A percentile compares a stretch with the other conserved stretches of the same genome.
Conservation (phyloP, 2,113 vertebrate genomes). For the Corvus cornix region DNA sequence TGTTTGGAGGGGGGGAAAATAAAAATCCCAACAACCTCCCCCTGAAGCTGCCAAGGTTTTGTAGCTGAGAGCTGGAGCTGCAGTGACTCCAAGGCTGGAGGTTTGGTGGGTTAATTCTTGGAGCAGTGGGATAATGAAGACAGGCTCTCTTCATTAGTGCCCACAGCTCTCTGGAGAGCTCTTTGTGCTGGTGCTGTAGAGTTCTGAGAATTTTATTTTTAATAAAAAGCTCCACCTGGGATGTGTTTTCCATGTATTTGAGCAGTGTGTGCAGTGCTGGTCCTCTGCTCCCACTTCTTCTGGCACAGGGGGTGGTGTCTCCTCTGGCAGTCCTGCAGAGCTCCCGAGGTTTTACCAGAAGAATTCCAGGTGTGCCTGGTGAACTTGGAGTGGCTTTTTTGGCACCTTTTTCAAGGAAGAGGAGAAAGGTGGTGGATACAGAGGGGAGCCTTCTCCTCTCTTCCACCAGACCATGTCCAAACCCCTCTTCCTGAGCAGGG, state of each 20-base stretch:
- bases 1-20: accelerated
- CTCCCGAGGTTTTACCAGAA: neutral
- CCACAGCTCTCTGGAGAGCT: neutral
- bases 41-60: neutral
- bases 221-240: too few relatives aligned
- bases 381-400: neutral
- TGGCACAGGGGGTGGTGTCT: neutral
- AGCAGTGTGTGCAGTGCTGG: neutral
- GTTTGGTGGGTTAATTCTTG: neutral
- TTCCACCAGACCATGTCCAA: neutral
- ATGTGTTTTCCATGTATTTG: accelerated
- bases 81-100: neutral
- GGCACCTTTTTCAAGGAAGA: neutral
- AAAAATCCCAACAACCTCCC: neutral
- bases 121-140: neutral
- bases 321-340: neutral
- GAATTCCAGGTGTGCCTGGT: neutral
- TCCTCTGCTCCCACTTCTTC: neutral
- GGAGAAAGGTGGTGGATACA: accelerated
- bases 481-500: neutral
- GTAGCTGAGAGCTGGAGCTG: neutral
- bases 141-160: neutral
- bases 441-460: neutral
- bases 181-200: neutral
- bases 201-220: neutral